A percentile compares a stretch with the other conserved stretches of the same genome.
These are phyloP conservation scores for Alca torda DNA, from an alignment of 2,797 vertebrate species.

Conservation along the genomic window DNA sequence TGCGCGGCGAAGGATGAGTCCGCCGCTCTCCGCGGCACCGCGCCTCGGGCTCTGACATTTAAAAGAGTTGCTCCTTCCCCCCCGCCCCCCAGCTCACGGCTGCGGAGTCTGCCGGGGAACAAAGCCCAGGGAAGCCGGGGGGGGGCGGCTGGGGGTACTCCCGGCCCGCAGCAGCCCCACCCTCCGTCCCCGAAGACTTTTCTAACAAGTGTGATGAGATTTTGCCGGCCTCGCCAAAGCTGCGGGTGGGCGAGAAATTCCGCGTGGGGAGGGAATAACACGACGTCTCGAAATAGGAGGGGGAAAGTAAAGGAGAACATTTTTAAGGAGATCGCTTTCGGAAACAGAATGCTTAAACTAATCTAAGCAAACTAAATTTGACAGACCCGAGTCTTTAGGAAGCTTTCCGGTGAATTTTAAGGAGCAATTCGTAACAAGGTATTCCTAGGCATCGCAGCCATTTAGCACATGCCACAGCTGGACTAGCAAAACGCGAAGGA, in stretches of 20 bases:
- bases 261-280: not conserved
- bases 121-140: not conserved
- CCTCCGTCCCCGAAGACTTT: not conserved
- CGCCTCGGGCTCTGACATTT: no score
- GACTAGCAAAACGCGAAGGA: slow-evolving; percentile 81
- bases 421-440: slow-evolving; percentile 75
- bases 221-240: not conserved
- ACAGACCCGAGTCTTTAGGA: slow-evolving; percentile 22
- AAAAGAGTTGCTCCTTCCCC: not conserved
- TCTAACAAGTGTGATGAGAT: not conserved
- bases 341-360: not conserved
- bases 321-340: not conserved
- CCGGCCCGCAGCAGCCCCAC: not conserved
- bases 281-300: not conserved
- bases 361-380: slow-evolving; percentile 5
- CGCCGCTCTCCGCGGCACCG: not conserved
- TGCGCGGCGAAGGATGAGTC: not conserved
- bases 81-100: not conserved
- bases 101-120: not conserved
- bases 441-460: slow-evolving; percentile 80
- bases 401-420: slow-evolving; percentile 63
- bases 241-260: not conserved
- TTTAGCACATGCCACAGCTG: slow-evolving; percentile 87
- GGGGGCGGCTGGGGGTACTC: no score
- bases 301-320: not conserved